Evolutionary conservation across 2,888 invertebrate genomes (phyloP), one percentile per base, ranked within the genome.

Genomic region (Mellilla xanthometata): DNA sequence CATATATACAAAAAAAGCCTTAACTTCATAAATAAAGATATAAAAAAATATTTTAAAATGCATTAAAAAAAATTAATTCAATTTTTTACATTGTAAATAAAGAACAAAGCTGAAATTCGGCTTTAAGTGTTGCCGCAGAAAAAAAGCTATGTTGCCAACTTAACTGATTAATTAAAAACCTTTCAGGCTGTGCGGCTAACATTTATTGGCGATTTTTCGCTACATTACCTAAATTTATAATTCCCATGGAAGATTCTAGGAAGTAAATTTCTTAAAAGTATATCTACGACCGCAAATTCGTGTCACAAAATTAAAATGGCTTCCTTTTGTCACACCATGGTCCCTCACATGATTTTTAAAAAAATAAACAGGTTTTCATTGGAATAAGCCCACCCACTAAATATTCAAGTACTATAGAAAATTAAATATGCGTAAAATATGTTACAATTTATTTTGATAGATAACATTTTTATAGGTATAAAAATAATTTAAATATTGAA

Each of bases 311-410:
- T 45, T 45, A 47, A 36, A 33, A 46, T 28, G 33, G 31, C 29
- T 40, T 38, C 27, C 28, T 23, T 36, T 39, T 28, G 35, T 35
- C 31, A 35, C 27, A 11, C 45, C 54, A 52, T 56, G 57, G 57
- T 52, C 58, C 56, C 56, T 52, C 49, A 44, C 50, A n/a, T 49
- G 34, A 35, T 49, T 35, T 31, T 22, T 2, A 35, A 31, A 45
- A 24, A 36, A 42, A 48, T 47, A 42, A 46, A 49, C 34, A 52
- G 36, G 32, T 10, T 30, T 28, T 3, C 12, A 45, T 49, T 47
- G 52, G 54, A 59, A 53, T 55, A 36, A 3, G 12, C 52, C 52
- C 56, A 52, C 28, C 56, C 56, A 52, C 49, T 33, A 12, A 9
- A 19, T 19, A 19, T 19, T 19, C n/a, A n/a, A n/a, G n/a, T n/a